Percentiles rank a stretch among this genome's conserved stretches.
phyloP scores from a whole-genome alignment of 2,113 vertebrate genomes.

The Carlito syrichta region DNA sequence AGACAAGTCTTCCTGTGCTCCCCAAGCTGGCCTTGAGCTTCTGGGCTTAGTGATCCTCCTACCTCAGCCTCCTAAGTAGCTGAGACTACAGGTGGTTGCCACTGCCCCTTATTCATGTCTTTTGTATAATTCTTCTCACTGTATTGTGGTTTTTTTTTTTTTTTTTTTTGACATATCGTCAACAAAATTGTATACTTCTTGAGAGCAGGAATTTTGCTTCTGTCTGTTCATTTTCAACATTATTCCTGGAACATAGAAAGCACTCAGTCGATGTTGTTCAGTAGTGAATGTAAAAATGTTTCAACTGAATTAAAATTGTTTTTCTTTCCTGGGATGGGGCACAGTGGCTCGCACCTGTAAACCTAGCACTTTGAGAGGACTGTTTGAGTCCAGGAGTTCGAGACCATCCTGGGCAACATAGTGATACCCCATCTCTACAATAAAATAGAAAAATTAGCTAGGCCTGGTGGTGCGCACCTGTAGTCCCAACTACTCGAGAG shows the following conservation, averaged over 20 bases:
- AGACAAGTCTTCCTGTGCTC: background rate
- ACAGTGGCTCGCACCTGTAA: no score
- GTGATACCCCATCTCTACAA: no score
- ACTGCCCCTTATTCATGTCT: background rate
- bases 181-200: background rate
- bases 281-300: slow-evolving; percentile 38
- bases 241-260: slow-evolving; percentile 13
- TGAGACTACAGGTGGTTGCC: background rate
- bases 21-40: background rate
- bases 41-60: background rate
- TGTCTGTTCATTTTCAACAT: background rate
- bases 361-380: no score
- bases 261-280: background rate
- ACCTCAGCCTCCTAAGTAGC: background rate
- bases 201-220: slow-evolving; percentile 19
- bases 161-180: background rate
- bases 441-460: no score
- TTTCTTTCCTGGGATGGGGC: no score
- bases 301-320: slow-evolving; percentile 39
- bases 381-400: no score
- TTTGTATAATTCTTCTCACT: background rate
- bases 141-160: background rate
- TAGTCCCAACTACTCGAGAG: no score
- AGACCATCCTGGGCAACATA: no score
- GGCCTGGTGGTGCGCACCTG: no score